Base-by-base conservation (phyloP, 2,888 invertebrate species). In the Synergus japonicus region DNA sequence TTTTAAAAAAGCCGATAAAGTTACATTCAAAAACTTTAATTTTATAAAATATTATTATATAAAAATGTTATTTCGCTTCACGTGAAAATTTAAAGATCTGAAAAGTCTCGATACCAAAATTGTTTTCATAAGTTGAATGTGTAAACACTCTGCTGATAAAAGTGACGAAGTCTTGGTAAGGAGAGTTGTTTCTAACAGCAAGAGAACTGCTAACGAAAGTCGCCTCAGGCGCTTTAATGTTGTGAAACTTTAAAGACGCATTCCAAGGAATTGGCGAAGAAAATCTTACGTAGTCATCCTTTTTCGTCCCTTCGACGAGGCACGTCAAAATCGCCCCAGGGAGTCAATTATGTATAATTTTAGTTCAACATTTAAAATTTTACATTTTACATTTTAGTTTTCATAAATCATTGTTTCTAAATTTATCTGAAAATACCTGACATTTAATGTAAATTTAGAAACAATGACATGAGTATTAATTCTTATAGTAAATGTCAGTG, bases 121-220 rank as follows among this genome's bases (percentile, higher is more conserved):
- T n/a, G n/a, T 54, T 54, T 54, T 54, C 54, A 54, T n/a, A 54
- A 54, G 54, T 8, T 8, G 54, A 54, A 54, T 54, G 4, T 54
- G 54, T 54, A 54, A 54, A 54, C 54, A 54, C 15, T 54, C 15
- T 54, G 54, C 8, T 54, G n/a, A 54, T n/a, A n/a, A 54, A 22
- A 69, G 67, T 46, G 29, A 69, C 22, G 22, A 69, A 69, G 67
- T 9, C 67, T 4, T 29, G 46, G 22, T 29, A 69, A 69, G 2
- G 0, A 43, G 46, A 22, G 65, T 29, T 29, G 29, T 29, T 29
- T 29, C 65, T 37, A 2, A 43, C 43, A 37, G 3, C 43, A 43
- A 43, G 65, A 41, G n/a, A n/a, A n/a, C 1, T 5, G 44, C 44
- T 49, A 13, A 46, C 67, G 29, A 69, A 69, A 46, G 15, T 10